Percentiles rank a stretch among this genome's conserved stretches.
Evolutionary conservation across 2,888 invertebrate genomes (phyloP).

Genomic region (Rhyacophila evoluta): DNA sequence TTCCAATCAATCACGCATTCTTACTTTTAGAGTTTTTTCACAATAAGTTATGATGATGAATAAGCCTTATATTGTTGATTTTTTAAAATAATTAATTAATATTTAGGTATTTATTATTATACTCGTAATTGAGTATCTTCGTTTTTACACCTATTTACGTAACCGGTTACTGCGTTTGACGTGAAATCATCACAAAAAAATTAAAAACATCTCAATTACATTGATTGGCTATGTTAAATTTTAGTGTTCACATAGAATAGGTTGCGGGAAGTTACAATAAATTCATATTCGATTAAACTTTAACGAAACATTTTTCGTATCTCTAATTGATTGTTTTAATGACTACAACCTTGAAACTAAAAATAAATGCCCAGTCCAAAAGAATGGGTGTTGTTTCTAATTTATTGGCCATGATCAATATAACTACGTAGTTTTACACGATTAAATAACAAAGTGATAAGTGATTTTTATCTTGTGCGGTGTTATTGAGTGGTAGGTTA

Average conservation of each 20-base stretch:
- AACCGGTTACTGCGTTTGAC: too few relatives aligned
- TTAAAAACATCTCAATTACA: not conserved
- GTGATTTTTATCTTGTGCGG: too few relatives aligned
- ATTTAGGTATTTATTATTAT: not conserved
- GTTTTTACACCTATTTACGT: too few relatives aligned
- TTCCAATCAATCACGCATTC: too few relatives aligned
- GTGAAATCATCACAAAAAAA: not conserved
- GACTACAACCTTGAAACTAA: not conserved
- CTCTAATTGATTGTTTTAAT: conserved; percentile 3
- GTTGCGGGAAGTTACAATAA: not conserved
- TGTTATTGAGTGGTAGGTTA: too few relatives aligned
- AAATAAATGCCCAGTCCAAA: not conserved
- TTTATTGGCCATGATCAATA: not conserved
- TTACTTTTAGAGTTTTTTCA: too few relatives aligned
- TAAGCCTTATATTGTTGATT: not conserved
- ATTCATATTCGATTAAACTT: not conserved
- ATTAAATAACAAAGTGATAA: not conserved
- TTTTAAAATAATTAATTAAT: not conserved
- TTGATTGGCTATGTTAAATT: not conserved
- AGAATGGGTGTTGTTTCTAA: not conserved
- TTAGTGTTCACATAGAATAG: not conserved
- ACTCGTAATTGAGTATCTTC: too few relatives aligned
- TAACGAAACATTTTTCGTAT: not conserved
- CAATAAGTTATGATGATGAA: too few relatives aligned
- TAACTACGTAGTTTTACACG: not conserved